phyloP scores from a whole-genome alignment of 2,113 vertebrate species.

The Sula dactylatra region DNA sequence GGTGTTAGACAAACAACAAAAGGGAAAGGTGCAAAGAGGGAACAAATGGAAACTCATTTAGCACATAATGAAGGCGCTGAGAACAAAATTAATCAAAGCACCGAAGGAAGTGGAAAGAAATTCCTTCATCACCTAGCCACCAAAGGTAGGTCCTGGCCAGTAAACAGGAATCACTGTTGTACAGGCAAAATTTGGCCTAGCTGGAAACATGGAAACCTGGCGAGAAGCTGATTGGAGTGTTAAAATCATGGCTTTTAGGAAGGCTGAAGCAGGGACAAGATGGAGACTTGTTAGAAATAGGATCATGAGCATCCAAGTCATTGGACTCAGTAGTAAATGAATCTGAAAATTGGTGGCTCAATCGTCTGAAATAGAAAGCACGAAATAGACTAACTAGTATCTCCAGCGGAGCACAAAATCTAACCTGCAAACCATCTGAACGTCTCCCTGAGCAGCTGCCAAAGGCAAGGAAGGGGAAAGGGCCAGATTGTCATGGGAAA shows the following conservation, averaged over 20 bases:
- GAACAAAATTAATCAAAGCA: conserved; percentile 56
- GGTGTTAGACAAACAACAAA: conserved; percentile 63
- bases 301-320: neutral
- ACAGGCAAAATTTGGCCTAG: neutral
- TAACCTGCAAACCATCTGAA: conserved; percentile 24
- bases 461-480: neutral
- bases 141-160: neutral
- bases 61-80: conserved; percentile 29
- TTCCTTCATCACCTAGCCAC: neutral
- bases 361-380: conserved; percentile 1
- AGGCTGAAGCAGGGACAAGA: neutral
- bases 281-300: neutral
- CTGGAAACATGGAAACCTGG: neutral
- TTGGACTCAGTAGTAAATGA: conserved; percentile 6
- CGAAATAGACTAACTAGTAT: neutral
- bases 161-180: neutral
- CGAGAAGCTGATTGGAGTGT: neutral
- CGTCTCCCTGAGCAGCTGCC: neutral
- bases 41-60: conserved; percentile 66
- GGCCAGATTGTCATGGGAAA: neutral
- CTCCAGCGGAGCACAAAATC: conserved; percentile 45
- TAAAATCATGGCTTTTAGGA: conserved; percentile 8
- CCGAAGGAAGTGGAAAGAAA: conserved; percentile 28
- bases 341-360: conserved; percentile 26
- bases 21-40: conserved; percentile 61